Percentiles rank a stretch among this genome's conserved stretches.
phyloP scores from a whole-genome alignment of 2,797 vertebrate species.

The Sebastes kiyomatsui region DNA sequence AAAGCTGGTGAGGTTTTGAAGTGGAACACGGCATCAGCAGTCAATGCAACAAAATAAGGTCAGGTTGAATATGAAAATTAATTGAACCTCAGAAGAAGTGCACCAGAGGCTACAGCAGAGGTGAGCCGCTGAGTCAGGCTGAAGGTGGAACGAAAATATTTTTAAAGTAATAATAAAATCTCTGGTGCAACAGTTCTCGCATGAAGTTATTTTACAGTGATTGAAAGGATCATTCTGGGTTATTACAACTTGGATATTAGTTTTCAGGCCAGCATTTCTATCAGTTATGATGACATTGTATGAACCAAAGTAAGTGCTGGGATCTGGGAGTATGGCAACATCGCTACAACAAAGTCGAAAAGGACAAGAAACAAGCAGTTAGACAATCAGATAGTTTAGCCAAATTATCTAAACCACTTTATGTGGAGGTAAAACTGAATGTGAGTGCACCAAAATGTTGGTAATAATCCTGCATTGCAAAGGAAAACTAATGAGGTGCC shows the following conservation, averaged over 20 bases:
- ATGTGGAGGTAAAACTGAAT: too few species aligned
- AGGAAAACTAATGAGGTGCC: background rate
- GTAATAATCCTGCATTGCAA: too few species aligned
- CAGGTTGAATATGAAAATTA: slow-evolving; percentile 16
- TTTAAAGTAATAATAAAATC: background rate
- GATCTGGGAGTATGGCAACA: background rate
- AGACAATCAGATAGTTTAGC: background rate
- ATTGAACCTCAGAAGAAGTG: background rate
- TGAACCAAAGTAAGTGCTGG: background rate
- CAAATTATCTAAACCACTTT: background rate
- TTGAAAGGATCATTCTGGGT: background rate
- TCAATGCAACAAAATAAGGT: slow-evolving; percentile 19
- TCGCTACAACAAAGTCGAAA: background rate
- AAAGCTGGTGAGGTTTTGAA: background rate
- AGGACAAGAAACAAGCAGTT: background rate
- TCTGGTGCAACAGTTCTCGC: background rate
- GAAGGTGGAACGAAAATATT: background rate
- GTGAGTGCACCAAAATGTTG: too few species aligned
- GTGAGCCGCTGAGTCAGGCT: background rate
- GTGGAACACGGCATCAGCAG: background rate
- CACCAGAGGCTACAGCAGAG: background rate
- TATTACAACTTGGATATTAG: background rate
- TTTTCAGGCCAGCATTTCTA: background rate
- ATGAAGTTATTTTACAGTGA: background rate
- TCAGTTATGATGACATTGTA: background rate